Percentiles rank a stretch among this genome's conserved stretches.
phyloP scores from a whole-genome alignment of 2,888 invertebrate species.

The Harpalus rufipes region DNA sequence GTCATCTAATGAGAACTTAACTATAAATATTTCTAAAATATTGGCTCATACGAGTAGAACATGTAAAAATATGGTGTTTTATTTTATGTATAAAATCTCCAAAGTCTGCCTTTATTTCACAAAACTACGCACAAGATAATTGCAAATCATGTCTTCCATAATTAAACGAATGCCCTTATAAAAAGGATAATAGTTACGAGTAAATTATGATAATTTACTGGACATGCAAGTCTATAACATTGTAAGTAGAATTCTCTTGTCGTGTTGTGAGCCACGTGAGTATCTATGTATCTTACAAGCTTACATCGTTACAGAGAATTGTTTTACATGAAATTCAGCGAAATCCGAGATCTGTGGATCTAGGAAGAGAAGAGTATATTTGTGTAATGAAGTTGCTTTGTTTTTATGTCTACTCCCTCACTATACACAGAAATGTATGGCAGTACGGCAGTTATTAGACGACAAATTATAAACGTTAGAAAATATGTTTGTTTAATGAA shows the following conservation, averaged over 20 bases:
- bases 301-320: conserved; percentile 28
- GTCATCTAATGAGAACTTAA: too few species aligned
- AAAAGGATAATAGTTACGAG: background rate
- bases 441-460: too few species aligned
- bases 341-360: conserved; percentile 18
- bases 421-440: too few species aligned
- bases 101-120: background rate
- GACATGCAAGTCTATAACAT: background rate
- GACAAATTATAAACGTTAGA: too few species aligned
- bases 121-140: background rate
- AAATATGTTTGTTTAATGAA: too few species aligned
- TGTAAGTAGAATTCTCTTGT: background rate
- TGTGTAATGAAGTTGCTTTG: conserved; percentile 9
- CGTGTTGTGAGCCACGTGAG: background rate
- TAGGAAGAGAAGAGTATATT: conserved; percentile 1
- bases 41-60: too few species aligned
- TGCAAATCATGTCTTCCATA: background rate
- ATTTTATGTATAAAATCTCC: background rate
- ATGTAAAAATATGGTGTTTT: too few species aligned
- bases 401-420: background rate
- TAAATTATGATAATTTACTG: background rate
- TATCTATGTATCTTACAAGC: background rate
- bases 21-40: too few species aligned
- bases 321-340: conserved; percentile 18
- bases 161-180: conserved; percentile 2